Conservation (phyloP, 2,797 vertebrate genomes). For the Megaceryle alcyon region DNA sequence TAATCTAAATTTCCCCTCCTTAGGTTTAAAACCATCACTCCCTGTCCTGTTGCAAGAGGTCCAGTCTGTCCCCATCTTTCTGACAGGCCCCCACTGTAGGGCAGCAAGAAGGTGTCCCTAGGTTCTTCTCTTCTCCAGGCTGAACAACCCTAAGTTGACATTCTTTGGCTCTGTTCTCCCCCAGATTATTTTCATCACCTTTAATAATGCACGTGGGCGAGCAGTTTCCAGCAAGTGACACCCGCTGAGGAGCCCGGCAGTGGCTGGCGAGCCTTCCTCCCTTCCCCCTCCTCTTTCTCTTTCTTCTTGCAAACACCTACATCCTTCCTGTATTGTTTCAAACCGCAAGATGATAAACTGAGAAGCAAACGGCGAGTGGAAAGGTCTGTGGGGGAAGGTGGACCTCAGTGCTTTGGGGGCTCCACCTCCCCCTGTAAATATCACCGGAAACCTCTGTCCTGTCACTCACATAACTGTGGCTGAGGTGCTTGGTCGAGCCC, state of each 20-base stretch:
- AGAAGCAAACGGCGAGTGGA: not conserved
- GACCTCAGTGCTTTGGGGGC: conserved; percentile 6
- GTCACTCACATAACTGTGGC: conserved; percentile 13
- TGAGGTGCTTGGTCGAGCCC: rapidly evolving
- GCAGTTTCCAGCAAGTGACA: not conserved
- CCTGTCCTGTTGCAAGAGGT: not conserved
- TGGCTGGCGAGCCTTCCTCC: not conserved
- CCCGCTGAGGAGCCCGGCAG: not conserved
- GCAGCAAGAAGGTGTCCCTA: not conserved
- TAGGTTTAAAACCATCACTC: not conserved
- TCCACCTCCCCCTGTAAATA: conserved; percentile 40
- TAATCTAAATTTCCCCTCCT: not conserved
- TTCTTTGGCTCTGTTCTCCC: not conserved
- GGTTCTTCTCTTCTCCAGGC: not conserved
- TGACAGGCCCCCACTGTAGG: not conserved
- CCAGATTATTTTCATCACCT: not conserved
- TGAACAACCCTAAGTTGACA: not conserved
- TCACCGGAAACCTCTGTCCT: conserved; percentile 45
- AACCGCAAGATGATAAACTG: conserved; percentile 75
- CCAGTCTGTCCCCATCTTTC: not conserved
- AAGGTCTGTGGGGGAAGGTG: conserved; percentile 41
- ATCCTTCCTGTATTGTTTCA: conserved; percentile 84
- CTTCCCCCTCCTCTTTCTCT: conserved; percentile 37
- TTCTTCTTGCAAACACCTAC: conserved; percentile 89
- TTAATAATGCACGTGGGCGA: not conserved